Base-by-base conservation (phyloP, 2,113 vertebrate genomes). In the Mus pahari region DNA sequence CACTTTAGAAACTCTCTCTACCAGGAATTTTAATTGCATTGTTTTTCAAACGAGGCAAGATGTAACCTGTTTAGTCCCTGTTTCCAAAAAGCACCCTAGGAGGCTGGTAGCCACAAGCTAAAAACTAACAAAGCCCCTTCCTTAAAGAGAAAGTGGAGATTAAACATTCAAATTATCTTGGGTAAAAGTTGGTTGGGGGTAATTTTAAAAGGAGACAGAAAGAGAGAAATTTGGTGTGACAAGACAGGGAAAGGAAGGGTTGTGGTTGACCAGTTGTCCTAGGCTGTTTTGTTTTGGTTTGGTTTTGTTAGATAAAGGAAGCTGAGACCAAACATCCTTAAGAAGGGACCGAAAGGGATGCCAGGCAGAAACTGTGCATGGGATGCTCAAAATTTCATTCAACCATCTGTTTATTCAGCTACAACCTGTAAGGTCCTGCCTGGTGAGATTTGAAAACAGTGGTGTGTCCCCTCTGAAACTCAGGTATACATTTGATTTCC, bases 11-110 rank as follows among this genome's bases (percentile, higher is more conserved):
- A 55, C 33, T 90, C 73, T 84, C 75, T 96, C 70, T 81, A 64
- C 87, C 53, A 53, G 89, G 42, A 97, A 96, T 89, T 97, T 95
- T 91, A 96, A 97, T 95, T 82, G 92, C 2, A 55, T 64, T 86
- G 84, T 92, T 96, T 91, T 86, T 48, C 71, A 92, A 95, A 91
- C 28, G 28, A 83, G 71, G 68, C 31, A 86, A 55, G 19, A 84
- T 39, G 70, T 77, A 88, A 92, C 53, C 73, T 45, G 78, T 84
- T 31, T 92, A 45, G 31, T 94, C 90, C 70, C 36, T 82, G 20
- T 36, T 94, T 81, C 74, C 84, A 93, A 96, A 95, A 50, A 96
- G 33, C 20, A 12, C 7, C 60, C 33, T 28, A 91, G 19, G 64
- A 96, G 89, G 36, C 48, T 92, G 48, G 94, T 45, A 91, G 79